Conservation (phyloP, 2,888 invertebrate genomes). For the Bursaphelenchus okinawaensis region DNA sequence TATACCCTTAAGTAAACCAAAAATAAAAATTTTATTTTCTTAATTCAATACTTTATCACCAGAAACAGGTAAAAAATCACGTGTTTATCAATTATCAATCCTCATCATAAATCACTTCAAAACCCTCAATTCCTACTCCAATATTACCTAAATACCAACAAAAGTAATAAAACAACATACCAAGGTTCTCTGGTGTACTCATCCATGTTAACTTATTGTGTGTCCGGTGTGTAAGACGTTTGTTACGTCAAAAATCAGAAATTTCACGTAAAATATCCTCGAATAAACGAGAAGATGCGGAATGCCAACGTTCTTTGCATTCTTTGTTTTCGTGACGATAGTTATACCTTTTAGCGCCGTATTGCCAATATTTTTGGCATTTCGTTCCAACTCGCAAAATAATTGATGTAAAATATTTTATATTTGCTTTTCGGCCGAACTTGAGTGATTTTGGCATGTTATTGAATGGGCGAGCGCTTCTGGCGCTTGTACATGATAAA, state of each 20-base stretch:
- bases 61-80: too few relatives aligned
- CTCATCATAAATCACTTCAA: too few relatives aligned
- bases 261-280: background rate
- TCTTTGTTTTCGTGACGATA: background rate
- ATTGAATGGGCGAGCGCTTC: slow-evolving; percentile 26
- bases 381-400: background rate
- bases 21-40: too few relatives aligned
- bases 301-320: background rate
- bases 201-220: slow-evolving; percentile 37
- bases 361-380: background rate
- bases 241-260: background rate
- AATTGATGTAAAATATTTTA: background rate
- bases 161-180: background rate
- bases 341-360: background rate
- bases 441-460: too few relatives aligned
- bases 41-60: too few relatives aligned
- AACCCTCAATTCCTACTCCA: too few relatives aligned
- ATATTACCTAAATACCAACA: background rate
- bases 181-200: slow-evolving; percentile 56
- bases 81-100: too few relatives aligned
- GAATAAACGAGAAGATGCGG: background rate
- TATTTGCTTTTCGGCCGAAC: background rate
- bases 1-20: background rate
- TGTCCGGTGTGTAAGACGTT: background rate
- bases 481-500: slow-evolving; percentile 22